phyloP scores from a whole-genome alignment of 2,888 invertebrate species.

The Dysmachus trigonus region DNA sequence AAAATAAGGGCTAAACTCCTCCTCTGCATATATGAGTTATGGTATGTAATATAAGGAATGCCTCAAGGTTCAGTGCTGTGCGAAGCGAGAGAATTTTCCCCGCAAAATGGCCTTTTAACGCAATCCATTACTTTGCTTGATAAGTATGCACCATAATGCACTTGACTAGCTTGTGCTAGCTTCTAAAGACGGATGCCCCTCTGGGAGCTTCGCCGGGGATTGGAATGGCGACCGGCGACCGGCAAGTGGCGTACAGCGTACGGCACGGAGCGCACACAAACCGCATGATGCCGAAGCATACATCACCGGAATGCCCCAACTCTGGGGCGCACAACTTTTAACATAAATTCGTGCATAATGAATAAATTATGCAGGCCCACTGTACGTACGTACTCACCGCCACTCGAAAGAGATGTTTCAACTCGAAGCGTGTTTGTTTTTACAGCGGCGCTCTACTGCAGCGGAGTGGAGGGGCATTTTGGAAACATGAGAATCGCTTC shows the following conservation, averaged over 20 bases:
- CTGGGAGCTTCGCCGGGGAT: neutral
- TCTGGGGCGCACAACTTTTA: constrained; percentile 50
- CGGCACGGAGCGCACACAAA: neutral
- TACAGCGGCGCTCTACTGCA: constrained; percentile 19
- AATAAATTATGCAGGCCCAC: constrained; percentile 52
- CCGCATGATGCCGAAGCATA: constrained; percentile 5
- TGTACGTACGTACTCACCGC: neutral
- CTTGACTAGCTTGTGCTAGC: constrained; percentile 11
- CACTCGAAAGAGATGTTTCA: constrained; percentile 15
- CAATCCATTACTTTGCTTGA: constrained; percentile 33
- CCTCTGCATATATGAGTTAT: neutral
- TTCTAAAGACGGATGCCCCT: neutral
- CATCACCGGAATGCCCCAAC: constrained; percentile 43
- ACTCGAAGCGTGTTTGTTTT: constrained; percentile 1
- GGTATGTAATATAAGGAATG: neutral
- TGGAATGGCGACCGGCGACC: too few species aligned
- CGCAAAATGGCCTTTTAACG: constrained; percentile 35
- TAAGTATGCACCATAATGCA: constrained; percentile 36
- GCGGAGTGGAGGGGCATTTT: too few species aligned
- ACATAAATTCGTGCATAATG: constrained; percentile 55
- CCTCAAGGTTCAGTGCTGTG: neutral
- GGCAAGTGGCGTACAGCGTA: too few species aligned
- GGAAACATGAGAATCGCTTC: too few species aligned
- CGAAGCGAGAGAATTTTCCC: neutral
- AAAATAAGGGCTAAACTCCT: neutral